Conservation (phyloP, 2,797 vertebrate genomes). For the Arnoldichthys spilopterus region DNA sequence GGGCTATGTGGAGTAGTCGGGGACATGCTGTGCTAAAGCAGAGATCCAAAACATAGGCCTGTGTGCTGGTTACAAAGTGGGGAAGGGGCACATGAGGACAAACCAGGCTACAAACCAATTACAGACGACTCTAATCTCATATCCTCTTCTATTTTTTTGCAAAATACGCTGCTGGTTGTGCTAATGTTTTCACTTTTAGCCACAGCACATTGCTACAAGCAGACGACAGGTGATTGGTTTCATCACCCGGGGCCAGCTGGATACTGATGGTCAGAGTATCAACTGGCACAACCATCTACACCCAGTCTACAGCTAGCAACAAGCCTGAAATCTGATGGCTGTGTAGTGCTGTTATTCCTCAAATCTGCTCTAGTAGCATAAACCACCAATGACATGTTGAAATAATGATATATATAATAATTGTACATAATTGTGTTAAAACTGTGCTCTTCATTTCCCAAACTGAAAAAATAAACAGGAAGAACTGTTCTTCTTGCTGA, state of each 20-base stretch:
- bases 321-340: not conserved
- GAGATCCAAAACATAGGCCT: constrained; percentile 5
- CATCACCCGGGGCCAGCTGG: not conserved
- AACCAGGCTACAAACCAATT: constrained; percentile 2
- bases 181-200: not conserved
- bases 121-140: not conserved
- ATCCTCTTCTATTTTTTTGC: not conserved
- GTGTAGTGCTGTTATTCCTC: not conserved
- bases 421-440: too few species aligned
- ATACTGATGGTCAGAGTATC: not conserved
- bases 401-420: too few species aligned
- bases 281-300: not conserved
- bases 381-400: not conserved
- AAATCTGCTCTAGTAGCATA: not conserved
- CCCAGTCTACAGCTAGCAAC: not conserved
- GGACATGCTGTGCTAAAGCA: constrained; percentile 8
- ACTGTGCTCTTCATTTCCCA: not conserved
- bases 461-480: not conserved
- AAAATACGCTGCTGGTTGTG: not conserved
- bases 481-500: not conserved
- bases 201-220: not conserved
- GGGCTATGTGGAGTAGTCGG: constrained; percentile 7
- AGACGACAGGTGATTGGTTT: constrained; percentile 7
- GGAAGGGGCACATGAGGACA: not conserved
- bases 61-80: not conserved